Conservation (phyloP, 2,888 invertebrate genomes). For the Artemia sinica region DNA sequence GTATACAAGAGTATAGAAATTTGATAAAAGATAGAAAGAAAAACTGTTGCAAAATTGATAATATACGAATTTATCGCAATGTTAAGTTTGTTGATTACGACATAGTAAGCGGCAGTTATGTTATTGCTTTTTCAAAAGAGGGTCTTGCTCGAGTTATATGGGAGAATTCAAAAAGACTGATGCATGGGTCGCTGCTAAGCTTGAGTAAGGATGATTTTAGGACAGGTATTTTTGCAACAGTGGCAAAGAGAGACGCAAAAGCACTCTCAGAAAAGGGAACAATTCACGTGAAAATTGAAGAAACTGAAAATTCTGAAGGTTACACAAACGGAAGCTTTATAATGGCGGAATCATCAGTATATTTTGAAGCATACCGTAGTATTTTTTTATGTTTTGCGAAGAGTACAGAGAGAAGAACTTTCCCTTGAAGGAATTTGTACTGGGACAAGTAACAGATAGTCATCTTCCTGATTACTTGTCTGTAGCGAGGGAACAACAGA, state of each 20-base stretch:
- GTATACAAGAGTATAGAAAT: constrained; percentile 38
- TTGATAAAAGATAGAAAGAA: constrained; percentile 13
- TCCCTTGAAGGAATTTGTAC: constrained; percentile 50
- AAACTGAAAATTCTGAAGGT: constrained; percentile 22
- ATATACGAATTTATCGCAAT: constrained; percentile 25
- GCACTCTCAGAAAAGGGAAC: constrained; percentile 36
- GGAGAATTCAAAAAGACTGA: constrained; percentile 41
- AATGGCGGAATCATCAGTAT: constrained; percentile 60
- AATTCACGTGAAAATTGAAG: constrained; percentile 33
- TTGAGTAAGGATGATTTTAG: constrained; percentile 51
- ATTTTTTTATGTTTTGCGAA: constrained; percentile 52
- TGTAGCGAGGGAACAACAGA: not conserved
- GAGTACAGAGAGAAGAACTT: constrained; percentile 39
- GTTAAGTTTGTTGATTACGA: constrained; percentile 23
- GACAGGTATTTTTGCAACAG: constrained; percentile 48
- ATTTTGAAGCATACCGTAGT: constrained; percentile 62
- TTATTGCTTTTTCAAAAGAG: constrained; percentile 28
- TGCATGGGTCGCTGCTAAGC: constrained; percentile 52
- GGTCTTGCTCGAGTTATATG: constrained; percentile 32
- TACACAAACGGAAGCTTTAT: constrained; percentile 33
- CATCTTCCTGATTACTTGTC: constrained; percentile 34
- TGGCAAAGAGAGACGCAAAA: constrained; percentile 40
- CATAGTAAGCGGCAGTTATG: constrained; percentile 23
- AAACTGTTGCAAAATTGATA: not conserved
- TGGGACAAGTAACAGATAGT: constrained; percentile 34